These are phyloP conservation scores for Dolichotis patagonum DNA, from an alignment of 2,113 vertebrate genomes.

Conservation along the genomic window DNA sequence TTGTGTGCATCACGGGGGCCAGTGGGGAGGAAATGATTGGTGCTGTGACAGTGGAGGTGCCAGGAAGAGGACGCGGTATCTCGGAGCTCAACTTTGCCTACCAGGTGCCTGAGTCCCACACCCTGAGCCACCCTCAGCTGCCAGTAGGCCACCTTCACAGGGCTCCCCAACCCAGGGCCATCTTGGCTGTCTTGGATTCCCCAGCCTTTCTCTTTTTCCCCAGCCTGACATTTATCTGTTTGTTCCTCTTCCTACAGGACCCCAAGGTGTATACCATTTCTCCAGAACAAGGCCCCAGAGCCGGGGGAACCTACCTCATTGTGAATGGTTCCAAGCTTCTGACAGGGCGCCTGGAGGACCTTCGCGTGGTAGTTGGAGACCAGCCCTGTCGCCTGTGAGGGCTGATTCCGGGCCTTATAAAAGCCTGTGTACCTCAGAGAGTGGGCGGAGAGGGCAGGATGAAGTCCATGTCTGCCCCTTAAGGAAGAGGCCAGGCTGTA, in stretches of 20 bases:
- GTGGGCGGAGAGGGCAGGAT: too few relatives aligned
- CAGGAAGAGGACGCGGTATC: conserved; percentile 90
- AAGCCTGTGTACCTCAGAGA: neutral
- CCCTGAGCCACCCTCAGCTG: neutral
- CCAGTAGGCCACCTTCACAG: neutral
- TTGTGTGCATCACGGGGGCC: conserved; percentile 91
- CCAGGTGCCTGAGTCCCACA: conserved; percentile 87
- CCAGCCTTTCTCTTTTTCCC: neutral
- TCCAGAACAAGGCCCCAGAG: conserved; percentile 93
- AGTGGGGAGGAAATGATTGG: conserved; percentile 90
- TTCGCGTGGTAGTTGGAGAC: conserved; percentile 91
- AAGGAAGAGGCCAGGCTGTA: neutral
- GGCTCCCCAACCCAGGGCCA: neutral
- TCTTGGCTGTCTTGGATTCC: neutral
- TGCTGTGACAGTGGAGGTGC: conserved; percentile 90
- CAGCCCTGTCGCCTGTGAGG: conserved; percentile 94
- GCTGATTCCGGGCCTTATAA: neutral
- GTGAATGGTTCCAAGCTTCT: conserved; percentile 93
- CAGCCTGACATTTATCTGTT: neutral
- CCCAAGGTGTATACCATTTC: conserved; percentile 92
- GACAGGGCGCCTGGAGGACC: conserved; percentile 92
- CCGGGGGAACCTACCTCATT: conserved; percentile 93
- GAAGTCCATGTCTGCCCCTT: neutral
- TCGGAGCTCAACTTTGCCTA: conserved; percentile 94
- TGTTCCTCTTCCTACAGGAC: conserved; percentile 85